Evolutionary conservation across 2,797 vertebrate genomes (phyloP).

Genomic region (Catostomus latipinnis): DNA sequence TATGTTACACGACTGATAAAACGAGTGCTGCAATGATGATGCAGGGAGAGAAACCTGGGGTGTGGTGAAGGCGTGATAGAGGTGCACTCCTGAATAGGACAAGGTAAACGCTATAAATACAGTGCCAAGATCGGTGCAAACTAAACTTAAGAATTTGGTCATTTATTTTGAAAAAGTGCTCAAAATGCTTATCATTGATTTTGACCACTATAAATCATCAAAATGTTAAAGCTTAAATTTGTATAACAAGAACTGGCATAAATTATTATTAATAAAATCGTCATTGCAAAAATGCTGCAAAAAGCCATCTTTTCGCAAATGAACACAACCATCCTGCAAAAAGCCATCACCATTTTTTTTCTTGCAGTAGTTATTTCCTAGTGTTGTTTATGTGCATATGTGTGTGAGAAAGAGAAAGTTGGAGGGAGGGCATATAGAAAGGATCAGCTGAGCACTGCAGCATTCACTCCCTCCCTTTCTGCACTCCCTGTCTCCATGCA

Average conservation of each 20-base stretch:
- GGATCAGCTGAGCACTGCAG: conserved; percentile 61
- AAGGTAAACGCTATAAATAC: conserved; percentile 38
- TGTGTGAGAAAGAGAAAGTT: conserved; percentile 13
- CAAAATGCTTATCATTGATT: too few relatives aligned
- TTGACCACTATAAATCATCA: too few relatives aligned
- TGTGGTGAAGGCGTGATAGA: conserved; percentile 63
- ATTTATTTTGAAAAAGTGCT: too few relatives aligned
- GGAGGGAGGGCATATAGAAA: conserved; percentile 19
- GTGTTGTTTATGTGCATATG: conserved; percentile 34
- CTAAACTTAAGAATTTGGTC: too few relatives aligned
- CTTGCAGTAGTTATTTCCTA: not conserved
- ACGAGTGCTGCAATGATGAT: conserved; percentile 67
- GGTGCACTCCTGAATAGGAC: conserved; percentile 24
- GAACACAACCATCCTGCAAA: too few relatives aligned
- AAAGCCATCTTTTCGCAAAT: not conserved
- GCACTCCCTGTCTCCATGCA: conserved; percentile 32
- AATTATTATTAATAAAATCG: not conserved
- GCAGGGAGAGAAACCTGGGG: conserved; percentile 57
- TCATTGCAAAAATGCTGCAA: not conserved
- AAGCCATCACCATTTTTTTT: too few relatives aligned
- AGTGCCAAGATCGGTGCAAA: not conserved
- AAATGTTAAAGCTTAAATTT: too few relatives aligned
- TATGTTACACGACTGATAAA: conserved; percentile 39
- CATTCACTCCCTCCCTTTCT: conserved; percentile 45
- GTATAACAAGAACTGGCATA: not conserved